Conservation (phyloP, 2,888 invertebrate species). For the Chymomyza caudatula region DNA sequence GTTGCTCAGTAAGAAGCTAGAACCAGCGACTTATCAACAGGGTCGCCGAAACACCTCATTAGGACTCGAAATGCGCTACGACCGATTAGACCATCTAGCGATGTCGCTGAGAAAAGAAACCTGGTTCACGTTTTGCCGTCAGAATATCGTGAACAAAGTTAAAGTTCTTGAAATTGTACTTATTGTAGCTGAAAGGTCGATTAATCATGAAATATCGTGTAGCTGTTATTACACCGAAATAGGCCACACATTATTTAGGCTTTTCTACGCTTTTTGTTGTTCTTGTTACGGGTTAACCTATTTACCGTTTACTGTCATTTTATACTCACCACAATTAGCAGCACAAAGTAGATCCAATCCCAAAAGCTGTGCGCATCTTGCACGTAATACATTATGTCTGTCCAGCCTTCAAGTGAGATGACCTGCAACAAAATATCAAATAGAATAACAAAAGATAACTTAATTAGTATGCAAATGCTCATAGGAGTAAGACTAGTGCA, state of each 20-base stretch:
- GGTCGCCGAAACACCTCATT: too few relatives aligned
- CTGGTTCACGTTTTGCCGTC: too few relatives aligned
- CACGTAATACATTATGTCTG: slow-evolving; percentile 99
- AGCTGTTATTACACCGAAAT: not conserved
- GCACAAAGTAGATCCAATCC: slow-evolving; percentile 99
- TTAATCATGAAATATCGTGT: not conserved
- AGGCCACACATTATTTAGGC: too few relatives aligned
- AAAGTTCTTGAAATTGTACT: not conserved
- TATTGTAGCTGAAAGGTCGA: not conserved
- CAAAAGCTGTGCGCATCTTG: slow-evolving; percentile 99
- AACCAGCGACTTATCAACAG: too few relatives aligned
- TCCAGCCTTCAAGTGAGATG: slow-evolving; percentile 99
- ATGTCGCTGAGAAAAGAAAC: too few relatives aligned
- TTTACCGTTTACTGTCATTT: not conserved
- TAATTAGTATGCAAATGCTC: not conserved
- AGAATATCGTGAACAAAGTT: not conserved
- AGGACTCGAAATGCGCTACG: too few relatives aligned
- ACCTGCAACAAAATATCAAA: slow-evolving; percentile 82
- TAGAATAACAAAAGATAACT: not conserved
- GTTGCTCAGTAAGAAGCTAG: too few relatives aligned
- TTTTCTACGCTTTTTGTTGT: too few relatives aligned
- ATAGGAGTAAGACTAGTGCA: not conserved
- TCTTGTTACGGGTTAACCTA: too few relatives aligned
- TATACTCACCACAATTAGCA: slow-evolving; percentile 96
- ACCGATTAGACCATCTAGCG: too few relatives aligned